Base-by-base conservation (phyloP, 2,888 invertebrate genomes). In the Orthonychiurus folsomi region DNA sequence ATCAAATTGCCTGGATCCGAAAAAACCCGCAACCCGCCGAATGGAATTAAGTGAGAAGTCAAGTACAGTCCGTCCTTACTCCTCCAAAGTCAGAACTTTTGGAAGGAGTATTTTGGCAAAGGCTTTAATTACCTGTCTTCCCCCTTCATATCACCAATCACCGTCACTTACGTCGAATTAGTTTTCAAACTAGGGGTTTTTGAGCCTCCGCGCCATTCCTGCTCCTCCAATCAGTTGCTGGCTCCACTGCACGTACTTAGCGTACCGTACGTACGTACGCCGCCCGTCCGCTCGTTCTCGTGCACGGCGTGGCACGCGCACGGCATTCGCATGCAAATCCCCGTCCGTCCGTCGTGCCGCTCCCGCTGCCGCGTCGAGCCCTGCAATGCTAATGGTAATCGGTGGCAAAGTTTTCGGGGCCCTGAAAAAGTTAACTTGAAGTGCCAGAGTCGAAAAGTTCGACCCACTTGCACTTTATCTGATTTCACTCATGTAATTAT, bases 401-500 rank as follows among this genome's bases (percentile, higher is more conserved):
- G n/a, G n/a, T n/a, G n/a, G n/a, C n/a, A 37, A 37, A 37, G 9
- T 37, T 37, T 37, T 37, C 37, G 5, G n/a, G n/a, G n/a, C 15
- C 37, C 37, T 9, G 15, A 37, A 37, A 37, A 37, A 37, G 37
- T 37, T 37, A 37, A 37, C 37, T 37, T 37, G 37, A 37, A 37
- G 37, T 37, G 37, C 37, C 15, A 37, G 37, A 15, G 9, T 37
- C 5, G 37, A 37, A 37, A 37, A 37, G 37, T 37, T 37, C 37
- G 37, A 37, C 37, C 37, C 37, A 37, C 37, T 37, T 37, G 37
- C 37, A 9, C 37, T 37, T 37, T 37, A 37, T 37, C 37, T 37
- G 37, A 37, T 37, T 37, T 37, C 37, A 37, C 37, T 37, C 37
- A 37, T 37, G 37, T 37, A 37, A 37, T 37, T 37, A 37, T 37